Evolutionary conservation across 2,888 invertebrate species (phyloP).

Genomic region (Meteorus cinctellus): DNA sequence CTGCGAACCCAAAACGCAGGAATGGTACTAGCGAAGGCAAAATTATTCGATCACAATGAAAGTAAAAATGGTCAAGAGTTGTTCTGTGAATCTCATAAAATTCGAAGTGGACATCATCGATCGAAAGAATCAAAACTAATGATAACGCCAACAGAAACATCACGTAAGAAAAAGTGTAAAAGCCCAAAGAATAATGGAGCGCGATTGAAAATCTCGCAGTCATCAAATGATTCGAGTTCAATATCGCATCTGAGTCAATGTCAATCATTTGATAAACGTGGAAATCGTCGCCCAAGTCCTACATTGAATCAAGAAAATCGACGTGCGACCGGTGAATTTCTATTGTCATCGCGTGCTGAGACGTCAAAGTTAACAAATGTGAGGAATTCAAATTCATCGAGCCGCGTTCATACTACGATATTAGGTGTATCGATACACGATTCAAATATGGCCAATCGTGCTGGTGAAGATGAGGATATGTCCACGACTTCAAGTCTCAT

Average conservation of each 20-base stretch:
- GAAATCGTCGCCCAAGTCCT: conserved; percentile 40
- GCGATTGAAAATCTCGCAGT: conserved; percentile 48
- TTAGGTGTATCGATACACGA: conserved; percentile 33
- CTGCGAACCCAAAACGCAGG: conserved; percentile 85
- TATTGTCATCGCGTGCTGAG: conserved; percentile 19
- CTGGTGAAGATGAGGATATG: conserved; percentile 46
- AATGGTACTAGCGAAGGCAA: conserved; percentile 86
- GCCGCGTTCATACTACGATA: conserved; percentile 27
- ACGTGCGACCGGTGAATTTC: conserved; percentile 26
- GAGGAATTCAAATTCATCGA: conserved; percentile 47
- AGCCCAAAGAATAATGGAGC: conserved; percentile 51
- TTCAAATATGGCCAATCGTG: conserved; percentile 55
- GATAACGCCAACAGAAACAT: conserved; percentile 36
- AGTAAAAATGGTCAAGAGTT: conserved; percentile 41
- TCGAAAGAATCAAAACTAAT: conserved; percentile 26
- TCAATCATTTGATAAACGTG: conserved; percentile 45
- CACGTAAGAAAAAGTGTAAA: conserved; percentile 48
- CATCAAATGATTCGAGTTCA: conserved; percentile 49
- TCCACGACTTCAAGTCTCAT: conserved; percentile 57
- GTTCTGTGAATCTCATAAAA: conserved; percentile 36
- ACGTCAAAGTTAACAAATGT: conserved; percentile 12
- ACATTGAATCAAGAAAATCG: conserved; percentile 49
- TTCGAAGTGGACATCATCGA: conserved; percentile 22
- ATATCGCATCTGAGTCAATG: conserved; percentile 43
- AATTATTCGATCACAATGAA: conserved; percentile 79